Base-by-base conservation (phyloP, 2,113 vertebrate species). In the Rhinoderma darwinii region DNA sequence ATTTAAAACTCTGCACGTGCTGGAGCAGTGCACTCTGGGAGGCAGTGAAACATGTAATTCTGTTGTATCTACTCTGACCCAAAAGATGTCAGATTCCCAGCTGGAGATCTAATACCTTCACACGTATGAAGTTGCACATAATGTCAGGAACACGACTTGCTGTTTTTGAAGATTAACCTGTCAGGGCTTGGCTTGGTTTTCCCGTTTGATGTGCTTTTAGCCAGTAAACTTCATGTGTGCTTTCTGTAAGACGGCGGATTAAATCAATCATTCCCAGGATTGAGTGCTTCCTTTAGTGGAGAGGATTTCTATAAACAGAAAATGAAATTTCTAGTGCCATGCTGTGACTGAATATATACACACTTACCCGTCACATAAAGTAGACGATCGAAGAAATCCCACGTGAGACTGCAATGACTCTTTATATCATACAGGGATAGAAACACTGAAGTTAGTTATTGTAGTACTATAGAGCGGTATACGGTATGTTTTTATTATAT, bases 91-190 rank as follows among this genome's bases (percentile, higher is more conserved):
- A 79, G 35, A 47, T 74, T 41, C 66, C n/a, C 78, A 61, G 32
- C 6, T 56, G n/a, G 77, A 63, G 27, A 20, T 37, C 39, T 75
- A 82, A 63, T 87, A 47, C 51, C 22, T 63, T 81, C 79, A 66
- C 66, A 44, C 77, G 35, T 87, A 35, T 74, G 79, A 56, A 63
- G 86, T 10, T 50, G 70, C 79, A 63, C 43, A 27, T 27, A 78
- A 35, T n/a, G 32, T 47, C 83, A 50, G 73, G 59, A 78, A 85
- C 86, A 82, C 35, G 51, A 18, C 66, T 81, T 37, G 54, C 54
- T 87, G 78, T 61, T 82, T 50, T 50, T 82, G 68, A 75, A 87
- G 79, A 82, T 87, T 75, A 87, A 82, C 78, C 68, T 87, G 86
- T 87, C 86, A 82, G 37, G 75, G 78, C 79, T 82, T 82, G 86